Conservation (phyloP, 1,140 invertebrate genomes). For the Nebria ingens region DNA sequence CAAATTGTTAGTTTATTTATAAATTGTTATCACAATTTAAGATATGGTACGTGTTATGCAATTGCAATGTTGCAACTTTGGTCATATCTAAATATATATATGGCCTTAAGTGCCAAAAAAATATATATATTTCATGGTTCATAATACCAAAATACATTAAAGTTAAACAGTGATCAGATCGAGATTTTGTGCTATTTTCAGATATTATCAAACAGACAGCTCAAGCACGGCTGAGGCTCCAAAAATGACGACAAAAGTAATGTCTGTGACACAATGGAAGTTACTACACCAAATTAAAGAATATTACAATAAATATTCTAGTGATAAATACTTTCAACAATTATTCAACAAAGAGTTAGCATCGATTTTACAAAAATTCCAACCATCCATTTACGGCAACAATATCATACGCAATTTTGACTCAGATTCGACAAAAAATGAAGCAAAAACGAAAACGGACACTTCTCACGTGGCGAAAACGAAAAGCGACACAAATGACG, state of each 20-base stretch:
- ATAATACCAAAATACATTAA: too few species aligned
- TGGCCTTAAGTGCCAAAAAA: too few species aligned
- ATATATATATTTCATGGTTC: too few species aligned
- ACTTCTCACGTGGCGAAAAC: slow-evolving; percentile 4
- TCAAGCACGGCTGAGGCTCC: slow-evolving; percentile 24
- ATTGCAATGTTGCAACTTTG: too few species aligned
- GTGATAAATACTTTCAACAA: slow-evolving; percentile 38
- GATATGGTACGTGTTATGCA: too few species aligned
- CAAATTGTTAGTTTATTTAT: too few species aligned
- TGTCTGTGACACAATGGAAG: slow-evolving; percentile 42
- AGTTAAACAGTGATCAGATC: too few species aligned
- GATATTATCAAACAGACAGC: slow-evolving; percentile 18
- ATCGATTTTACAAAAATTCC: slow-evolving; percentile 38
- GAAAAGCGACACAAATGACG: slow-evolving; percentile 5
- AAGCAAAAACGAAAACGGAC: slow-evolving; percentile 13
- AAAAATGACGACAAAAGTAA: slow-evolving; percentile 30
- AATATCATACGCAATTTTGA: slow-evolving; percentile 23
- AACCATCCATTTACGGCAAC: slow-evolving; percentile 29
- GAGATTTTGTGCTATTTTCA: too few species aligned
- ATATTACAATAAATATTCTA: slow-evolving; percentile 37
- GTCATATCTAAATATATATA: too few species aligned
- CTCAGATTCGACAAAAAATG: slow-evolving; percentile 13
- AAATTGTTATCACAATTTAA: too few species aligned
- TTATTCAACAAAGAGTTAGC: slow-evolving; percentile 43
- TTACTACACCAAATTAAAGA: slow-evolving; percentile 38